A percentile compares a stretch with the other conserved stretches of the same genome.
These are phyloP conservation scores for Sclerurus mexicanus DNA, from an alignment of 2,113 vertebrate genomes.

Conservation along the genomic window DNA sequence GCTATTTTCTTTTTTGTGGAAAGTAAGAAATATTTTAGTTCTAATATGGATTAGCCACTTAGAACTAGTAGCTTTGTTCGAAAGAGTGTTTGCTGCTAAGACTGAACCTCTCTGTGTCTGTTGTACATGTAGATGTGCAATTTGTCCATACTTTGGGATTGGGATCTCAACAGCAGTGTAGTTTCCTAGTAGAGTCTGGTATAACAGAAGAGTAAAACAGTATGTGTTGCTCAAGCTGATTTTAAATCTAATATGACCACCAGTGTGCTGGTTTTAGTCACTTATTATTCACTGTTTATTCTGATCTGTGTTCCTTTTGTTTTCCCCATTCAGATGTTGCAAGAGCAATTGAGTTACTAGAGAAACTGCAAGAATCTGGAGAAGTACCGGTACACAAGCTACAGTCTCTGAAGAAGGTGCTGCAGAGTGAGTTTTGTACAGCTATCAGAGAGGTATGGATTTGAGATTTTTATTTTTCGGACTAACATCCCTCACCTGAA, in stretches of 20 bases:
- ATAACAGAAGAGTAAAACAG: neutral
- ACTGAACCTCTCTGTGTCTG: neutral
- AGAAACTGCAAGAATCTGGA: conserved; percentile 96
- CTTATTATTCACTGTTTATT: neutral
- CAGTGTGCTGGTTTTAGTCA: neutral
- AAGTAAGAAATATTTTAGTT: neutral
- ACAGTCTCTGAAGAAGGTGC: conserved; percentile 96
- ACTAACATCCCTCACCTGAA: neutral
- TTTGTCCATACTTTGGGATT: neutral
- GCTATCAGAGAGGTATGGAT: conserved; percentile 96
- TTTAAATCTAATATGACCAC: conserved; percentile 2
- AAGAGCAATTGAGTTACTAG: conserved; percentile 94
- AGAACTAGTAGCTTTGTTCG: neutral
- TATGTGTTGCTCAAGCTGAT: neutral
- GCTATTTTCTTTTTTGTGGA: neutral
- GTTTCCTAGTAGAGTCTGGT: neutral
- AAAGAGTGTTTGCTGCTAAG: neutral
- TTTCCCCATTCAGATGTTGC: conserved; percentile 85
- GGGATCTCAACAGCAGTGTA: neutral
- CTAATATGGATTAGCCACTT: neutral
- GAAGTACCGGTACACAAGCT: conserved; percentile 96
- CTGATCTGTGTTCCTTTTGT: conserved; percentile 8
- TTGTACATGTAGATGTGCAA: accelerated
- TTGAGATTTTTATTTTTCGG: conserved; percentile 15
- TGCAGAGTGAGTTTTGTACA: conserved; percentile 99